Evolutionary conservation across 1,140 invertebrate genomes (phyloP).

Genomic region (Lordiphosa collinella): DNA sequence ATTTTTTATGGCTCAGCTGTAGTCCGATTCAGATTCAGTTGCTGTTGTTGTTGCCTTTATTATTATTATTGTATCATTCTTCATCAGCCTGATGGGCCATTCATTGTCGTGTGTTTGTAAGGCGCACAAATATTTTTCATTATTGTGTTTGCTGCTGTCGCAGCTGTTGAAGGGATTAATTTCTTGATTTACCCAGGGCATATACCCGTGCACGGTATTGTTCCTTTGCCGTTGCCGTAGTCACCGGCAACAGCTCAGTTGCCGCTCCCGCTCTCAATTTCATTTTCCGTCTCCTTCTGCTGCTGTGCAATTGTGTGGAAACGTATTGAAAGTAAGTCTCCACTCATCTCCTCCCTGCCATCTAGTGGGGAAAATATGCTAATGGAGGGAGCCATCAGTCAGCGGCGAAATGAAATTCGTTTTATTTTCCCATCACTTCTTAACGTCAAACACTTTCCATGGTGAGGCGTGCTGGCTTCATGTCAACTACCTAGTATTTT

Average conservation of each 20-base stretch:
- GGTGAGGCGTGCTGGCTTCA: constrained; percentile 19
- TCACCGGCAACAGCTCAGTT: constrained; percentile 22
- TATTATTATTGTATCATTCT: constrained; percentile 76
- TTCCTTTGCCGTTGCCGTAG: constrained; percentile 39
- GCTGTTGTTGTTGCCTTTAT: constrained; percentile 25
- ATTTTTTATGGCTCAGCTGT: constrained; percentile 72
- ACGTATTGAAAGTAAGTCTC: constrained; percentile 44
- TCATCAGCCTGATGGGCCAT: constrained; percentile 74
- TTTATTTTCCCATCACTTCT: constrained; percentile 24
- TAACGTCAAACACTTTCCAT: constrained; percentile 60
- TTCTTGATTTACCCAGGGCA: constrained; percentile 71
- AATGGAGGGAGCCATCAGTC: constrained; percentile 49
- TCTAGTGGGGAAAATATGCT: constrained; percentile 51
- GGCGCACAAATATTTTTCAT: constrained; percentile 64
- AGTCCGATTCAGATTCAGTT: constrained; percentile 26
- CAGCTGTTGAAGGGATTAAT: constrained; percentile 75
- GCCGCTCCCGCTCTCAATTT: constrained; percentile 16
- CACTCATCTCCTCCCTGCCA: constrained; percentile 9
- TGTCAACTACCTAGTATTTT: constrained; percentile 28
- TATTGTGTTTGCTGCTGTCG: constrained; percentile 66
- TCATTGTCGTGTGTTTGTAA: constrained; percentile 70
- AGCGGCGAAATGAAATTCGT: constrained; percentile 67
- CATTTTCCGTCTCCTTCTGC: constrained; percentile 29
- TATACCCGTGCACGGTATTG: constrained; percentile 33
- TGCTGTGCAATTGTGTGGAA: constrained; percentile 67